Percentiles rank a stretch among this genome's conserved stretches.
phyloP scores from a whole-genome alignment of 2,888 invertebrate genomes.

The Ptychoptera albimana region DNA sequence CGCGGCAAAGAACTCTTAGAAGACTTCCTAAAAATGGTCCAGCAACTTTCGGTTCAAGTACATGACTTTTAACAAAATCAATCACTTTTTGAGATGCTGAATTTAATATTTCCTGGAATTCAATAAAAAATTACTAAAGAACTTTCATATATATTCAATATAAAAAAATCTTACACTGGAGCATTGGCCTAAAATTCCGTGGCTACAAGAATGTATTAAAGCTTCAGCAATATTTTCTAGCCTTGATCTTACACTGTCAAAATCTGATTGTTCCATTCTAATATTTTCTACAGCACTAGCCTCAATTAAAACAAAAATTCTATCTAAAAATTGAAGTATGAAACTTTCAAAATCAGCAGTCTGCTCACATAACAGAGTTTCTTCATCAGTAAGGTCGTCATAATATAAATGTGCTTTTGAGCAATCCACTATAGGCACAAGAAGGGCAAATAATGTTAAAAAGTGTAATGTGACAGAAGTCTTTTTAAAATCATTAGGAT shows the following conservation, averaged over 20 bases:
- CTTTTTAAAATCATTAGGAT: slow-evolving; percentile 72
- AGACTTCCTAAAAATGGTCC: slow-evolving; percentile 64
- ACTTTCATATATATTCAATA: slow-evolving; percentile 12
- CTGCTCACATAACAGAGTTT: slow-evolving; percentile 56
- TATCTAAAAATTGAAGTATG: slow-evolving; percentile 68
- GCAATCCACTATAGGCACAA: slow-evolving; percentile 74
- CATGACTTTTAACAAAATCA: slow-evolving; percentile 52
- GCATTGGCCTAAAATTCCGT: slow-evolving; percentile 52
- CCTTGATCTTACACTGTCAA: slow-evolving; percentile 43
- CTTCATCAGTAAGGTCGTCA: slow-evolving; percentile 59
- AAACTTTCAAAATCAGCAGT: slow-evolving; percentile 84
- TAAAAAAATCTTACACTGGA: slow-evolving; percentile 43
- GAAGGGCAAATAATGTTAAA: slow-evolving; percentile 54
- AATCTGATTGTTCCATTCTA: slow-evolving; percentile 43
- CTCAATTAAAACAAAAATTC: slow-evolving; percentile 53
- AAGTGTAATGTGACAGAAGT: slow-evolving; percentile 62
- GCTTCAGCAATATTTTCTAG: slow-evolving; percentile 57
- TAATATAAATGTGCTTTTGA: slow-evolving; percentile 54
- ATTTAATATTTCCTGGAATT: slow-evolving; percentile 33
- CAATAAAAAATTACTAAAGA: slow-evolving; percentile 2
- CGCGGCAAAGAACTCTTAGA: slow-evolving; percentile 45
- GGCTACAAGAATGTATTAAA: slow-evolving; percentile 49
- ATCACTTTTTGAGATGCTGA: slow-evolving; percentile 61
- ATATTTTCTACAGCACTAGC: slow-evolving; percentile 52
- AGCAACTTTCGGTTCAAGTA: slow-evolving; percentile 72